These are phyloP conservation scores for Homalodisca vitripennis DNA, from an alignment of 1,140 invertebrate genomes.

Conservation along the genomic window DNA sequence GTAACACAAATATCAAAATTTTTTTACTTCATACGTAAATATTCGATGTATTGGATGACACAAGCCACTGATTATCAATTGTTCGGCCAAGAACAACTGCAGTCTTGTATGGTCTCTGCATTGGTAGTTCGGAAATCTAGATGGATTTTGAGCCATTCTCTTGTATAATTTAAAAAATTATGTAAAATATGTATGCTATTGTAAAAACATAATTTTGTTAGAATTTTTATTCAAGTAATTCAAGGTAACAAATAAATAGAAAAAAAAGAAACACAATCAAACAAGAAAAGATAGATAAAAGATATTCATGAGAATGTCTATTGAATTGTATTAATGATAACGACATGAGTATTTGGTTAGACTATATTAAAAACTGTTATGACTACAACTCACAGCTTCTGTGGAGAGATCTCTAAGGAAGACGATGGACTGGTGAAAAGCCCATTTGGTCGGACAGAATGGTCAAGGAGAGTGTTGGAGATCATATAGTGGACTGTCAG, in stretches of 20 bases:
- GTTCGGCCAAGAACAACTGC: too few relatives aligned
- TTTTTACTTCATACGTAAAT: too few relatives aligned
- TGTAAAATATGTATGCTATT: too few relatives aligned
- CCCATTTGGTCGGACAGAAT: conserved; percentile 11
- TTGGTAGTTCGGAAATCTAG: too few relatives aligned
- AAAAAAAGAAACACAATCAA: background rate
- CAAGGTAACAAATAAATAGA: background rate
- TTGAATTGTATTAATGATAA: background rate
- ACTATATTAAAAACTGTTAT: background rate
- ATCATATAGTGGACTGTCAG: conserved; percentile 8
- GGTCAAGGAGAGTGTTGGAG: conserved; percentile 8
- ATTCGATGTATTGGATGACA: too few relatives aligned
- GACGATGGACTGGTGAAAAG: conserved; percentile 10
- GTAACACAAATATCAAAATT: too few relatives aligned
- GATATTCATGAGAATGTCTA: background rate
- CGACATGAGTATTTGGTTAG: background rate
- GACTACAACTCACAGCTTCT: background rate
- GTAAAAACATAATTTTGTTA: background rate
- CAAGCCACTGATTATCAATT: too few relatives aligned
- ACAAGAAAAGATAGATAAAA: background rate
- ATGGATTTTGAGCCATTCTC: too few relatives aligned
- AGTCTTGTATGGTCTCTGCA: too few relatives aligned
- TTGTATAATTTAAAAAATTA: too few relatives aligned
- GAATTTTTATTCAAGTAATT: background rate
- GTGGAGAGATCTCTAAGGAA: conserved; percentile 1